These are phyloP conservation scores for Parapristionchus giblindavisi DNA, from an alignment of 2,888 invertebrate genomes.

Conservation along the genomic window DNA sequence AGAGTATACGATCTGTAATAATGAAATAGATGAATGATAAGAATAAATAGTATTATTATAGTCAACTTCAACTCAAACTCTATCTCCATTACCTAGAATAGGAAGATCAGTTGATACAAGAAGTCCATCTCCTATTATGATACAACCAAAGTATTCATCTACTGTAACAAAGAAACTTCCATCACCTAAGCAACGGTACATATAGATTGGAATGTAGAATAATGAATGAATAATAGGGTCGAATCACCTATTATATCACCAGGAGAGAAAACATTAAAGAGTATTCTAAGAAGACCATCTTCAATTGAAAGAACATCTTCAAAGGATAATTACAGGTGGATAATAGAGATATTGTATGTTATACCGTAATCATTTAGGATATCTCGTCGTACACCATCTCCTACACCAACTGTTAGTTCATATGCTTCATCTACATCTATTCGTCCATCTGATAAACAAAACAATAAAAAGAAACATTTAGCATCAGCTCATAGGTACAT, in stretches of 20 bases:
- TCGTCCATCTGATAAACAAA: not conserved
- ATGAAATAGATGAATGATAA: not conserved
- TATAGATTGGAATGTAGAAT: not conserved
- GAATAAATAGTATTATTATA: not conserved
- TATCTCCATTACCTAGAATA: too few species aligned
- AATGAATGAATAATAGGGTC: too few species aligned
- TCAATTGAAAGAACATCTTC: slow-evolving; percentile 15
- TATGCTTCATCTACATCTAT: not conserved
- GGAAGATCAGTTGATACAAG: too few species aligned
- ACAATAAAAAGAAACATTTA: slow-evolving; percentile 8
- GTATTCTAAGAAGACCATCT: slow-evolving; percentile 12
- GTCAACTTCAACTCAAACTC: not conserved
- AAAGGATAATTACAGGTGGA: not conserved
- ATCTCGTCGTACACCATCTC: slow-evolving; percentile 10
- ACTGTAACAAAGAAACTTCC: too few species aligned
- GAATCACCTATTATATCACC: too few species aligned
- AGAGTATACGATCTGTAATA: not conserved
- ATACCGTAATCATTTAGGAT: too few species aligned
- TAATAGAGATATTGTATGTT: too few species aligned
- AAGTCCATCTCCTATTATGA: too few species aligned
- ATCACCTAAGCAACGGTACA: not conserved
- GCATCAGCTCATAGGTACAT: slow-evolving; percentile 27
- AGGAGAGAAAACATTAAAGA: slow-evolving; percentile 14
- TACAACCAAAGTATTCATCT: too few species aligned
- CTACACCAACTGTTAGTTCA: not conserved